phyloP scores from a whole-genome alignment of 1,140 invertebrate genomes.

The Pissodes strobi region DNA sequence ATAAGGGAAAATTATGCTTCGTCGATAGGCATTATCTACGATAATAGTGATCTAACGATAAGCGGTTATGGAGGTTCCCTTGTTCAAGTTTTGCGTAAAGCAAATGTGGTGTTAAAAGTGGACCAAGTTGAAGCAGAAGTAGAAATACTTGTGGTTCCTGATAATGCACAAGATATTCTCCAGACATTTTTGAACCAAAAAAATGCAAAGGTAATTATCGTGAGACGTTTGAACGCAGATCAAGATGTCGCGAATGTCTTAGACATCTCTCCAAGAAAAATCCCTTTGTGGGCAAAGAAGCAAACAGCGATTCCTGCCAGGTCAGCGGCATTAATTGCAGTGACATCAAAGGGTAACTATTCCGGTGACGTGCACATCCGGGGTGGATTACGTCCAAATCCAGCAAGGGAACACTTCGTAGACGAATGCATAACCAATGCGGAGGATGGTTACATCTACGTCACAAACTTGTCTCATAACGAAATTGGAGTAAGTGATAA shows the following conservation, averaged over 20 bases:
- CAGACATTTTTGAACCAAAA: too few relatives aligned
- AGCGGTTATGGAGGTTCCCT: constrained; percentile 8
- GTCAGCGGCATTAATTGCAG: background rate
- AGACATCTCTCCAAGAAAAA: background rate
- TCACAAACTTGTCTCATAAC: too few relatives aligned
- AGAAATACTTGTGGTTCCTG: constrained; percentile 1
- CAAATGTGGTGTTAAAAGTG: background rate
- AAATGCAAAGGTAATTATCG: too few relatives aligned
- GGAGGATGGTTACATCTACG: too few relatives aligned
- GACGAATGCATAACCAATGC: too few relatives aligned
- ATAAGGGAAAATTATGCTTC: background rate
- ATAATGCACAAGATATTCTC: constrained; percentile 4
- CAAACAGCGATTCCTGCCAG: background rate
- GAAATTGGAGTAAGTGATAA: background rate
- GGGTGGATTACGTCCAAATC: background rate
- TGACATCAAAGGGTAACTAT: background rate
- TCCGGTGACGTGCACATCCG: background rate
- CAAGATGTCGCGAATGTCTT: too few relatives aligned
- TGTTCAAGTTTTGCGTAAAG: background rate
- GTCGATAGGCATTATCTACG: background rate
- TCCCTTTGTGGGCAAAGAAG: background rate
- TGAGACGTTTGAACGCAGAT: too few relatives aligned
- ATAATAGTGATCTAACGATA: background rate
- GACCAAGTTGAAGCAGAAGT: constrained; percentile 4
- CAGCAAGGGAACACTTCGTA: too few relatives aligned